A percentile compares a stretch with the other conserved stretches of the same genome.
These are phyloP conservation scores for Schizaphis graminum DNA, from an alignment of 2,888 invertebrate species.

Conservation along the genomic window DNA sequence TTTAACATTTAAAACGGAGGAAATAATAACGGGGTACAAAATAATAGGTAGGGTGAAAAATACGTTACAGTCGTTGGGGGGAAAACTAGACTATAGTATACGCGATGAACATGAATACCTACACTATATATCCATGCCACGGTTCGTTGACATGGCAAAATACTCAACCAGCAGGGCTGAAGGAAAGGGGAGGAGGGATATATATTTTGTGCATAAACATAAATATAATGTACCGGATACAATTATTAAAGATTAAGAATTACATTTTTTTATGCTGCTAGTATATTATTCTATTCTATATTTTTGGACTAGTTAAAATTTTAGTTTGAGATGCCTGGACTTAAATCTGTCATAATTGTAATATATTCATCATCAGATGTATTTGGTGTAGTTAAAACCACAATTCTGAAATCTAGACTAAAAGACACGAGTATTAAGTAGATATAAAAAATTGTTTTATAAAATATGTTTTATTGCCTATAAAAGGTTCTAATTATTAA, in stretches of 20 bases:
- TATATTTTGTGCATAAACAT: background rate
- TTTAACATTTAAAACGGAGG: background rate
- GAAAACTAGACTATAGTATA: background rate
- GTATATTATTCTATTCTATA: background rate
- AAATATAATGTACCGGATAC: background rate
- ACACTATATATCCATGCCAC: background rate
- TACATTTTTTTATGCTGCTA: background rate
- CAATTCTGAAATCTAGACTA: background rate
- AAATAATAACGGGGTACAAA: conserved; percentile 21
- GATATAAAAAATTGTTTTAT: background rate
- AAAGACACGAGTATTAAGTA: background rate
- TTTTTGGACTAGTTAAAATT: background rate
- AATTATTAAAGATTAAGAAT: background rate
- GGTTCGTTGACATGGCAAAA: conserved; percentile 43
- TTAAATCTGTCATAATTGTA: background rate
- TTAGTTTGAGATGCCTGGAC: background rate
- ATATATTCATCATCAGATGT: background rate
- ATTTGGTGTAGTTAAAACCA: background rate
- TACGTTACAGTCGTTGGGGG: conserved; percentile 27
- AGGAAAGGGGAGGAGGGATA: background rate
- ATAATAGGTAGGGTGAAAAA: conserved; percentile 33
- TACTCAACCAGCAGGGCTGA: background rate
- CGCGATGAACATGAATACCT: background rate
- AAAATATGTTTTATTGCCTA: background rate
- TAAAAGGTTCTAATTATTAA: background rate